Evolutionary conservation across 2,888 invertebrate genomes (phyloP), one percentile per base, ranked within the genome.

Genomic region (Cheilosia soror): DNA sequence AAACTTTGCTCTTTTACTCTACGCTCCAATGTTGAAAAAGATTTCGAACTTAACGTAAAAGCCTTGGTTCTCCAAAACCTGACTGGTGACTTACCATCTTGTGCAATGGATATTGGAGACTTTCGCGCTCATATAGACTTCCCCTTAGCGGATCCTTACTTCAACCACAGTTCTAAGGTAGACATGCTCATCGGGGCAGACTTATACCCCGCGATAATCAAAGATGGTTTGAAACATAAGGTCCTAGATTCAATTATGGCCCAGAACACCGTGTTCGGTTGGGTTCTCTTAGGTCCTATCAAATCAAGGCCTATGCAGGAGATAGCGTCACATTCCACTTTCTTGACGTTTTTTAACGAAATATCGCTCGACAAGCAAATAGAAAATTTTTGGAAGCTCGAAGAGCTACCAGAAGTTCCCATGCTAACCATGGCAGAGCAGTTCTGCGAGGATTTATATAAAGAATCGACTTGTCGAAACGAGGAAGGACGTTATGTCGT

Each of bases 341-440:
- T 49, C 5, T 49, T 15, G 9, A 9, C 4, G 4, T 4, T 7
- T 49, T 49, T 49, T 25, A 49, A 49, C 11, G 49, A 42, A 42
- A 13, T 42, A 1, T 42, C 42, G 4, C 13, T 42, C 9, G 42
- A 42, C 13, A 9, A 42, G 20, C 6, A 49, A 7, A 20, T 49
- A 7, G 33, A 60, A 44, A 42, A 44, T 20, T 60, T 60, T 42
- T 60, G 60, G 60, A 42, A 60, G 42, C 40, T 60, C 20, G 60
- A 60, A 31, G 42, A 60, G 20, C 13, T 60, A 13, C 20, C 60
- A 5, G 20, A 40, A 57, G 33, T 15, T 5, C 29, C 40, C 5
- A 40, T 40, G 40, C 7, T 40, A 13, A 40, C 40, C 13, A 40
- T 9, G 11, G 40, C 40, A 40, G 40, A 40, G 9, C 40, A 60